phyloP scores from a whole-genome alignment of 2,888 invertebrate genomes.

The Chalcosyrphus nemorum region DNA sequence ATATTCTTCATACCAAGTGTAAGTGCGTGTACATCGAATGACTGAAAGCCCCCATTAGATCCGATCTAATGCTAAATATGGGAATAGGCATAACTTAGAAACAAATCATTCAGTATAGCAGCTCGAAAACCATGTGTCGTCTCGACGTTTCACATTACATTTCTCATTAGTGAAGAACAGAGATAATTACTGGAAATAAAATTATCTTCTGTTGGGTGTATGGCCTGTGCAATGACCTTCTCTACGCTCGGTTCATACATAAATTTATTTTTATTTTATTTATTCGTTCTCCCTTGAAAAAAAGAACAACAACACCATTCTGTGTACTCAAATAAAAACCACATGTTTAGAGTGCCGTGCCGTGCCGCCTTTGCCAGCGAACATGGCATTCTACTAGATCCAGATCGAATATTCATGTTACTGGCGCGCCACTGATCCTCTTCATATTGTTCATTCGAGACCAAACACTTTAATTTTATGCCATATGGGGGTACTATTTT shows the following conservation, averaged over 20 bases:
- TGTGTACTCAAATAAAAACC: constrained; percentile 10
- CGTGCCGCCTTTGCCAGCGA: background rate
- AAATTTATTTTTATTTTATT: constrained; percentile 45
- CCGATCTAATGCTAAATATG: background rate
- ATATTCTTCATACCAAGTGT: constrained; percentile 9
- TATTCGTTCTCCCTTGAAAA: constrained; percentile 34
- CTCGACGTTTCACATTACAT: constrained; percentile 52
- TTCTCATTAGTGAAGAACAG: constrained; percentile 44
- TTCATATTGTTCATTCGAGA: constrained; percentile 15
- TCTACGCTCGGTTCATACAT: constrained; percentile 20
- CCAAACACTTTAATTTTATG: constrained; percentile 61
- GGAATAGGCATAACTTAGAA: background rate
- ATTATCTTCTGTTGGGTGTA: constrained; percentile 45
- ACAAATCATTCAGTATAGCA: constrained; percentile 2
- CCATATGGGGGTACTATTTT: no score
- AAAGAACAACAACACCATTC: background rate
- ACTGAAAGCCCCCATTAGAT: background rate
- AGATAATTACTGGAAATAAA: constrained; percentile 66
- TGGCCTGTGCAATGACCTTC: constrained; percentile 68
- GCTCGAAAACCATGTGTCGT: constrained; percentile 20
- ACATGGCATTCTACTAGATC: constrained; percentile 37
- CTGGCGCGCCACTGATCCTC: constrained; percentile 29
- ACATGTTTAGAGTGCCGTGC: constrained; percentile 47
- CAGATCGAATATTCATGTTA: constrained; percentile 51
- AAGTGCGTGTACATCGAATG: constrained; percentile 9